Base-by-base conservation (phyloP, 2,113 vertebrate genomes). In the Isichthys henryi region DNA sequence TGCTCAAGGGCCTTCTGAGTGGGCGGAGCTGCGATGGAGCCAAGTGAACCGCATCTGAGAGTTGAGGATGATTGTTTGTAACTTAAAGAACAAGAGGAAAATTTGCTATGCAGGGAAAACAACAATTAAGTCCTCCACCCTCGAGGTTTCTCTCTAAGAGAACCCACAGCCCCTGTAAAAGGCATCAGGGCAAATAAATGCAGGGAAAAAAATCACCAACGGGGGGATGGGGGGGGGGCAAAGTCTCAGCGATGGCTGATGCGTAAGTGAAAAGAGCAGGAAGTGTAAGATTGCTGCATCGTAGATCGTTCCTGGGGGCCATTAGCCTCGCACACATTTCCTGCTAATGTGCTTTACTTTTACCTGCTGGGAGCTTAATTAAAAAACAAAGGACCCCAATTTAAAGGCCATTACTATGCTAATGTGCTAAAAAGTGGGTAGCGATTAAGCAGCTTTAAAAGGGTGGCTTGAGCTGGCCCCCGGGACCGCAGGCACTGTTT, bases 351-450 rank as follows among this genome's bases (percentile, higher is more conserved):
- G 96, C 98, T 98, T 98, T 98, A 98, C 97, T 98, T 98, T 98
- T 98, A 99, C 98, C 98, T 99, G 98, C 98, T 99, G 98, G 98
- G 98, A 99, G 97, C 98, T 99, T 99, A 99, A 99, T 99, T 99
- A 99, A 99, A 99, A 99, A 99, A 99, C 98, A 99, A 99, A 99
- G 97, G 98, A 97, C 97, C 97, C 99, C 98, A 98, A 99, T 99
- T 99, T 99, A 99, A 99, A 99, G 98, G 97, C 97, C 98, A 99
- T 99, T 99, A 99, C 97, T 99, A 99, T 99, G 98, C 97, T 99
- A 99, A 99, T 99, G 97, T 96, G 92, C 97, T 96, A 96, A 95
- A 97, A 97, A 96, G 95, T 95, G 96, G 97, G 97, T 96, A 96
- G 97, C 97, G 97, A 99, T 99, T 99, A 99, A 99, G 97, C 96